Evolutionary conservation across 1,140 invertebrate species (phyloP), one percentile per base, ranked within the genome.

Genomic region (Panagrolaimus sp.): DNA sequence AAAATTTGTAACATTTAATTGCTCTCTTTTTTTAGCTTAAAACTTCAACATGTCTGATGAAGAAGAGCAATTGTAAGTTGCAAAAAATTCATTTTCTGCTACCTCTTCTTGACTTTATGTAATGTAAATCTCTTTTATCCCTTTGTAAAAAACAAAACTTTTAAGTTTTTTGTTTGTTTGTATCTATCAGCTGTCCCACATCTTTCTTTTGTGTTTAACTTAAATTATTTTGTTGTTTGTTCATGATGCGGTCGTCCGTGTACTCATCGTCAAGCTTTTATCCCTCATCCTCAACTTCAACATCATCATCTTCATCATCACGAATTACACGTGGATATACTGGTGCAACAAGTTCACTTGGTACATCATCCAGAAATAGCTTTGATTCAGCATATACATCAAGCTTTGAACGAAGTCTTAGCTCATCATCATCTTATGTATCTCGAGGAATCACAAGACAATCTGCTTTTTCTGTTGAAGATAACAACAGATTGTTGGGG

Each of bases 31-130:
- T 65, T 65, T 65, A 47, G 45, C 24, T 21, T 26, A 21, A 58
- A 68, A 43, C 17, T 38, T 38, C 32, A 38, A 38, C 32, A 73
- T 73, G 72, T 71, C 64, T 28, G 72, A 74, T 26, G 73, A 73
- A 52, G 72, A 73, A 58, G 70, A 72, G 71, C 71, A 75, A 63
- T 71, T 63, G 72, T 73, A 63, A 73, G 72, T 73, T 17, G 21
- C 14, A 12, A 32, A 26, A 26, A 48, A 44, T 62, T 14, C 69
- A 15, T 38, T 52, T 44, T 38, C 69, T 43, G 17, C 52, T 48
- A 44, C 69, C 24, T 28, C 44, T 28, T 48, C 32, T 58, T 71
- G n/a, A 17, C 32, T 52, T 26, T 38, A 38, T 38, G 32, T 38
- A 38, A 38, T 65, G 45, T 47, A 32, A 58, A 26, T 58, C 21